Percentiles rank a stretch among this genome's conserved stretches.
These are phyloP conservation scores for Centrocercus urophasianus DNA, from an alignment of 2,113 vertebrate species.

Conservation along the genomic window DNA sequence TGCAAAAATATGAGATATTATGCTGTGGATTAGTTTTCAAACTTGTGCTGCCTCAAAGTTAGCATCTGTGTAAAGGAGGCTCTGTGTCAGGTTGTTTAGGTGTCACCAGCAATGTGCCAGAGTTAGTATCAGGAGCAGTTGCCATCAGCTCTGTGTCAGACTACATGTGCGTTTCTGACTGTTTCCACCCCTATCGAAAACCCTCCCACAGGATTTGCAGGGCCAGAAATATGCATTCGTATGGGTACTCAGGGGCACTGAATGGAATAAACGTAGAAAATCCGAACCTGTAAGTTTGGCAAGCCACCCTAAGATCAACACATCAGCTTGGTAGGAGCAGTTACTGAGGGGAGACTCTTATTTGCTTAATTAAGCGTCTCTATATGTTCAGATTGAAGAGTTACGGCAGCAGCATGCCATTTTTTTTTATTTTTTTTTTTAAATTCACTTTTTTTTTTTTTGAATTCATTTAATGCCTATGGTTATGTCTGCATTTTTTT, in stretches of 20 bases:
- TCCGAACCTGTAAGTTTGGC: background rate
- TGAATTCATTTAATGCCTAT: background rate
- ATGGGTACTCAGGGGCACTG: background rate
- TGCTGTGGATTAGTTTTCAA: background rate
- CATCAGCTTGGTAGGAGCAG: background rate
- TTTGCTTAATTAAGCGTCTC: background rate
- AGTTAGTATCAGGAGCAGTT: background rate
- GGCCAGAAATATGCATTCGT: background rate
- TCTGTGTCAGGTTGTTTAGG: background rate
- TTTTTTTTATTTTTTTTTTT: background rate
- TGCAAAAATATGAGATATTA: background rate
- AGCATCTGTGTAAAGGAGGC: background rate
- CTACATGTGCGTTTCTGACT: background rate
- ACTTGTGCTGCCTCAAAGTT: background rate
- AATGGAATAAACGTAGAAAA: background rate
- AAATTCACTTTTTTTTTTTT: accelerated
- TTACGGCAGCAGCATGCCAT: background rate
- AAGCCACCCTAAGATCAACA: background rate
- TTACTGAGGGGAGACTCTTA: background rate
- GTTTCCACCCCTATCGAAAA: background rate
- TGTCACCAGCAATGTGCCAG: background rate
- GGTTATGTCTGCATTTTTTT: background rate
- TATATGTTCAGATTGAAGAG: background rate
- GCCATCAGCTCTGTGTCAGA: background rate
- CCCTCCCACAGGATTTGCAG: background rate